Conservation (phyloP, 2,797 vertebrate genomes). For the Clamator glandarius region DNA sequence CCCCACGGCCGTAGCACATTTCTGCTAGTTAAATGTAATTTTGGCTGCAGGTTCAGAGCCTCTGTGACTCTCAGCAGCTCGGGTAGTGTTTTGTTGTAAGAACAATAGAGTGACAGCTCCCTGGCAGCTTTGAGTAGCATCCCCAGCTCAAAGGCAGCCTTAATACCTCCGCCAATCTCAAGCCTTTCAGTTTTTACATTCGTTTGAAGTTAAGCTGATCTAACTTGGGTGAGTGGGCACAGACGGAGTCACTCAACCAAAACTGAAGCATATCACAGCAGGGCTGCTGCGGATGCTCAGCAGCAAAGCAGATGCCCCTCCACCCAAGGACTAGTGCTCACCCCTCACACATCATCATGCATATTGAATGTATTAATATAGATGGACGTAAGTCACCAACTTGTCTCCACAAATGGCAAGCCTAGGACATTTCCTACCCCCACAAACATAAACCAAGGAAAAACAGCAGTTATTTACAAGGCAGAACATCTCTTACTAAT, state of each 20-base stretch:
- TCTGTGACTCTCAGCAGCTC: background rate
- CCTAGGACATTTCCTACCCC: background rate
- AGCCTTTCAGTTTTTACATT: background rate
- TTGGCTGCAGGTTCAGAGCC: background rate
- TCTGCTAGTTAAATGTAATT: background rate
- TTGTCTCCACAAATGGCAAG: background rate
- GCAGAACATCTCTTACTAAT: background rate
- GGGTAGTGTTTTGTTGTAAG: background rate
- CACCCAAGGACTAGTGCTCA: rapidly evolving
- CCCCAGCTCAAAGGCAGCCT: constrained; percentile 31
- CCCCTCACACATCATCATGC: rapidly evolving
- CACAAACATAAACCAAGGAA: background rate
- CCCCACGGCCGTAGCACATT: background rate
- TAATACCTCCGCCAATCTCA: background rate
- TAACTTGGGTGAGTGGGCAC: background rate
- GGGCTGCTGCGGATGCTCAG: rapidly evolving
- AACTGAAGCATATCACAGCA: background rate
- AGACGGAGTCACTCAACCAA: background rate
- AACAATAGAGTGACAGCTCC: constrained; percentile 46
- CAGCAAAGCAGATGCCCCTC: rapidly evolving
- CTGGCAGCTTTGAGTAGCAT: background rate
- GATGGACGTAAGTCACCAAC: background rate
- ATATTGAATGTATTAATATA: background rate
- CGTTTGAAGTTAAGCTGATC: constrained; percentile 61
- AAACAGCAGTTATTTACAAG: background rate